Conservation (phyloP, 2,888 invertebrate genomes). For the Caenorhabditis sulstoni region DNA sequence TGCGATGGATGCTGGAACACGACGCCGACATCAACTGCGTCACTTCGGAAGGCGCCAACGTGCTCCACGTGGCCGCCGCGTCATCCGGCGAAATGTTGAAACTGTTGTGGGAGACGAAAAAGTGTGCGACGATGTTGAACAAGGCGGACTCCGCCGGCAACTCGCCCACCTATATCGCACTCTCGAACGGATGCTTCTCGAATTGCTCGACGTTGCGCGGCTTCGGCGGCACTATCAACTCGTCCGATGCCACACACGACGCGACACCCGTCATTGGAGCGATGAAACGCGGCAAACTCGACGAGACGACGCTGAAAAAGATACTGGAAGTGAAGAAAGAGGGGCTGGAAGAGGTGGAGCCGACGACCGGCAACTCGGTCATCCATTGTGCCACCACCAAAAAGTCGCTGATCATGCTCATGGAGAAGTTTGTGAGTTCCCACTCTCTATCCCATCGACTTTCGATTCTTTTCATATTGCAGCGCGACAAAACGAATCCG, state of each 20-base stretch:
- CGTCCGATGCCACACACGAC: conserved; percentile 27
- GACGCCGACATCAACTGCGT: conserved; percentile 93
- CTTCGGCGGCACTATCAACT: conserved; percentile 46
- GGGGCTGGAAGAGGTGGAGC: conserved; percentile 58
- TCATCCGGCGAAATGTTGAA: conserved; percentile 86
- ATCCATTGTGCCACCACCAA: conserved; percentile 62
- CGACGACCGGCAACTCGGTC: conserved; percentile 65
- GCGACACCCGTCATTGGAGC: conserved; percentile 59
- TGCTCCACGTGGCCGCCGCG: conserved; percentile 66
- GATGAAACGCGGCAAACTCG: conserved; percentile 63
- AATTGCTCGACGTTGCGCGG: conserved; percentile 49
- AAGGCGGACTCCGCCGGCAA: conserved; percentile 38
- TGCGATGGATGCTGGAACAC: conserved; percentile 67
- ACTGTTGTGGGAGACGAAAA: conserved; percentile 61
- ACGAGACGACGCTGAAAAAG: conserved; percentile 47
- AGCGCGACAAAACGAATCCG: conserved; percentile 76
- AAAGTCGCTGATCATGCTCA: conserved; percentile 53
- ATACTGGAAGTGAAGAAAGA: conserved; percentile 63
- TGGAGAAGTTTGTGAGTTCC: conserved; percentile 59
- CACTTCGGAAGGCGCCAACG: conserved; percentile 93
- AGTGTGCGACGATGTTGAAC: conserved; percentile 54
- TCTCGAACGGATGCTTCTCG: conserved; percentile 47
- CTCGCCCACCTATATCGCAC: conserved; percentile 61
- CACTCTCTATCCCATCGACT: too few relatives aligned
- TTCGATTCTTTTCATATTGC: conserved; percentile 23